A percentile compares a stretch with the other conserved stretches of the same genome.
Conservation (phyloP, 2,888 invertebrate species). For the Antitype chi region DNA sequence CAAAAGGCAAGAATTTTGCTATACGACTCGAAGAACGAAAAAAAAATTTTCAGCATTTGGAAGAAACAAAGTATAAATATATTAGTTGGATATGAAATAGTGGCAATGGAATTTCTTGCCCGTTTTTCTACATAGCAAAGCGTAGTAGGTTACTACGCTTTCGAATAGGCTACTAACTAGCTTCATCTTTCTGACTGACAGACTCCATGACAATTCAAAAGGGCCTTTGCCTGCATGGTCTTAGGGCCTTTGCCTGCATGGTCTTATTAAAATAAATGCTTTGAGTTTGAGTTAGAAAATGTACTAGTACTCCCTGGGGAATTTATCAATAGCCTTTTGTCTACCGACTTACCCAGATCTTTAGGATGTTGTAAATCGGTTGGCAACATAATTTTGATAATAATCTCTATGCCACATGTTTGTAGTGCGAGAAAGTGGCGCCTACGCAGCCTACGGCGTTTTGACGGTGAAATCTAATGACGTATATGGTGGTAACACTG, state of each 20-base stretch:
- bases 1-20: neutral
- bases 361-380: slow-evolving; percentile 15
- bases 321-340: neutral
- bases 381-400: slow-evolving; percentile 27
- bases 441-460: slow-evolving; percentile 66
- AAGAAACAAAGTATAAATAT: neutral
- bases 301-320: no score
- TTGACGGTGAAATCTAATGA: slow-evolving; percentile 72
- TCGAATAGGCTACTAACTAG: neutral
- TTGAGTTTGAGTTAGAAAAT: neutral
- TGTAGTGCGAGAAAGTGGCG: slow-evolving; percentile 70
- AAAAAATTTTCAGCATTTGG: neutral
- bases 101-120: neutral
- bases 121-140: neutral
- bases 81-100: neutral
- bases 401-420: slow-evolving; percentile 30
- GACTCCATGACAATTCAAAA: no score
- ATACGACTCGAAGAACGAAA: neutral
- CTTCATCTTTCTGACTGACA: neutral
- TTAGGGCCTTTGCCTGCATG: neutral
- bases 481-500: slow-evolving; percentile 27
- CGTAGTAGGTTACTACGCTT: no score
- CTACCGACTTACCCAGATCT: neutral
- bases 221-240: no score
- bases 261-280: neutral